These are phyloP conservation scores for Myathropa florea DNA, from an alignment of 2,888 invertebrate species.

Conservation along the genomic window DNA sequence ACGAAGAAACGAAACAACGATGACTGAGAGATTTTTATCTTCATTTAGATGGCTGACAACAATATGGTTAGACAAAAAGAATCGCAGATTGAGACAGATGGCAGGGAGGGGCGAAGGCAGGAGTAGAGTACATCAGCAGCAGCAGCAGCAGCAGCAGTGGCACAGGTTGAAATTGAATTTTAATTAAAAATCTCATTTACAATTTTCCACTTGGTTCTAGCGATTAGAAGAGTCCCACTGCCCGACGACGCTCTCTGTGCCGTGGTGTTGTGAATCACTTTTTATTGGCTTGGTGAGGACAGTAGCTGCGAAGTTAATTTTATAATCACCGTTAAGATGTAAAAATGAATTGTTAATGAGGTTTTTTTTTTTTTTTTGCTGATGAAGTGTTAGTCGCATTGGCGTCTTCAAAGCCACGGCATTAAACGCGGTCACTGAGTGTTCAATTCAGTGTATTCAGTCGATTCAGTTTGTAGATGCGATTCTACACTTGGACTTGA, in stretches of 20 bases:
- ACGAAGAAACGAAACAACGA: constrained; percentile 10
- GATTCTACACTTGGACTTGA: background rate
- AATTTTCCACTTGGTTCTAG: constrained; percentile 57
- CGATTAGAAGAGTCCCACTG: constrained; percentile 32
- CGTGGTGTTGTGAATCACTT: constrained; percentile 19
- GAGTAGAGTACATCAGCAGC: constrained; percentile 19
- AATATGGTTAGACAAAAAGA: constrained; percentile 18
- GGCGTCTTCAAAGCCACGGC: background rate
- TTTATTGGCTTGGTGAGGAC: constrained; percentile 42
- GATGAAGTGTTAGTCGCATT: background rate
- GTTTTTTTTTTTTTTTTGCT: background rate
- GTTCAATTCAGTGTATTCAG: background rate
- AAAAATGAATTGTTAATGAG: constrained; percentile 46
- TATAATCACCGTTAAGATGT: constrained; percentile 35
- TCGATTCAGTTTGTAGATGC: background rate
- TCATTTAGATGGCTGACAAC: constrained; percentile 18
- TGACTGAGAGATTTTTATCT: constrained; percentile 35
- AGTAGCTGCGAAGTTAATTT: constrained; percentile 53
- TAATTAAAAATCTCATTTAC: constrained; percentile 63
- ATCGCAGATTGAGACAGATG: background rate
- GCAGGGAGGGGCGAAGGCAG: too few species aligned
- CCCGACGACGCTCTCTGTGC: background rate
- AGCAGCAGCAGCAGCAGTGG: constrained; percentile 5
- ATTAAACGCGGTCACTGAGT: background rate
- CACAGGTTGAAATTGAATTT: constrained; percentile 66